These are phyloP conservation scores for Luperina testacea DNA, from an alignment of 2,888 invertebrate species.

Conservation along the genomic window DNA sequence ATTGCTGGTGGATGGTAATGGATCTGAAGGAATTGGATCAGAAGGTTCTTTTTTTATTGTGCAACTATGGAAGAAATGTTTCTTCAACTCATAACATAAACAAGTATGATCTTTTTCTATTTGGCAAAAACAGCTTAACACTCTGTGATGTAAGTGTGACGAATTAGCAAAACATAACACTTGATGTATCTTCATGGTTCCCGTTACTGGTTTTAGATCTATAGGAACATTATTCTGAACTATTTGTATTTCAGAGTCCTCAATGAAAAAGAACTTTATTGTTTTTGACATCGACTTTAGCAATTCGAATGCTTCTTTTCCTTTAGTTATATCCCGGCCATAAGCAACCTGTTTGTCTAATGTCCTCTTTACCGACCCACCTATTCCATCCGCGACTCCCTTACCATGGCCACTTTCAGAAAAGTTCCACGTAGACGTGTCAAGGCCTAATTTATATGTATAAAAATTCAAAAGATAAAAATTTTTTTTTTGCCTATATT, in stretches of 20 bases:
- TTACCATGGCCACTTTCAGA: slow-evolving; percentile 12
- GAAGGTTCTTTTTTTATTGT: neutral
- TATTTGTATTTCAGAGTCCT: neutral
- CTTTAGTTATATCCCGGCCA: slow-evolving; percentile 2
- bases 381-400: slow-evolving; percentile 23
- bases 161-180: slow-evolving; percentile 13
- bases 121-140: slow-evolving; percentile 22
- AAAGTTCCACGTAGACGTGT: slow-evolving; percentile 5
- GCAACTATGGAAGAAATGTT: neutral
- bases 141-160: neutral
- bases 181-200: slow-evolving; percentile 15
- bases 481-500: neutral
- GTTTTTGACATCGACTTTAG: neutral
- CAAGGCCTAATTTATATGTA: neutral
- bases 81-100: slow-evolving; percentile 3
- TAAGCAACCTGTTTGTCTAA: slow-evolving; percentile 16
- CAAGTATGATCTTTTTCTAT: neutral
- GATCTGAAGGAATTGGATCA: neutral
- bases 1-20: slow-evolving; percentile 6
- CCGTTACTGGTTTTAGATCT: neutral
- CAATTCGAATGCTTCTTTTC: slow-evolving; percentile 1
- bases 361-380: slow-evolving; percentile 1
- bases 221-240: neutral
- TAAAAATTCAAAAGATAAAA: slow-evolving; percentile 17
- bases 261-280: slow-evolving; percentile 16